These are phyloP conservation scores for Chrysotoxum bicinctum DNA, from an alignment of 2,888 invertebrate species.

Conservation along the genomic window DNA sequence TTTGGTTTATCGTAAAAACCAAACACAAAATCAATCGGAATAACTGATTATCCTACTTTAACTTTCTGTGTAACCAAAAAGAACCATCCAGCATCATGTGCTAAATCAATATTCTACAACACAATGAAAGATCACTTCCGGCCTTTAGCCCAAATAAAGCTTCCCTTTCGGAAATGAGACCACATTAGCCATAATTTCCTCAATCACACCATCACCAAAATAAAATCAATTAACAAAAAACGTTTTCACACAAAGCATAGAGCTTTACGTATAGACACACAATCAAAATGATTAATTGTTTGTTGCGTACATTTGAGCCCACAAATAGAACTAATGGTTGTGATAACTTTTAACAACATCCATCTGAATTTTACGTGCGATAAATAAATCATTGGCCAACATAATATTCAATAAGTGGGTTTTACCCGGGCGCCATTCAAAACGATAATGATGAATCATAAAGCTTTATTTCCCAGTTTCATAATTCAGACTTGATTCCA, in stretches of 20 bases:
- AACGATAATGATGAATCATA: constrained; percentile 42
- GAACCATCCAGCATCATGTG: background rate
- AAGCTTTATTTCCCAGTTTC: constrained; percentile 14
- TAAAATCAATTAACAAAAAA: constrained; percentile 11
- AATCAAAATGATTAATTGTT: constrained; percentile 52
- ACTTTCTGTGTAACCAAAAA: background rate
- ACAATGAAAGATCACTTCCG: constrained; percentile 8
- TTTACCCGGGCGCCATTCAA: constrained; percentile 23
- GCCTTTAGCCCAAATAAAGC: background rate
- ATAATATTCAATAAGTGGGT: constrained; percentile 33
- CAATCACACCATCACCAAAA: background rate
- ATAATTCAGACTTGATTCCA: constrained; percentile 14
- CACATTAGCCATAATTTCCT: constrained; percentile 9
- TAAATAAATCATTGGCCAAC: constrained; percentile 50
- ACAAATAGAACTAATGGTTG: constrained; percentile 40
- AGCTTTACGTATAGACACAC: background rate
- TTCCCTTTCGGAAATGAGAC: background rate
- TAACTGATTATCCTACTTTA: background rate
- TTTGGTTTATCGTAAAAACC: background rate
- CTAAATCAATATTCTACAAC: background rate
- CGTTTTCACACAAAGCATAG: background rate
- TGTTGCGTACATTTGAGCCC: constrained; percentile 13
- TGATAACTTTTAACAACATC: constrained; percentile 49
- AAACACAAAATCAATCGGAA: background rate
- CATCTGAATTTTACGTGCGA: constrained; percentile 44